These are phyloP conservation scores for Ceratoteleas bidentatus DNA, from an alignment of 1,140 invertebrate species.

Conservation along the genomic window DNA sequence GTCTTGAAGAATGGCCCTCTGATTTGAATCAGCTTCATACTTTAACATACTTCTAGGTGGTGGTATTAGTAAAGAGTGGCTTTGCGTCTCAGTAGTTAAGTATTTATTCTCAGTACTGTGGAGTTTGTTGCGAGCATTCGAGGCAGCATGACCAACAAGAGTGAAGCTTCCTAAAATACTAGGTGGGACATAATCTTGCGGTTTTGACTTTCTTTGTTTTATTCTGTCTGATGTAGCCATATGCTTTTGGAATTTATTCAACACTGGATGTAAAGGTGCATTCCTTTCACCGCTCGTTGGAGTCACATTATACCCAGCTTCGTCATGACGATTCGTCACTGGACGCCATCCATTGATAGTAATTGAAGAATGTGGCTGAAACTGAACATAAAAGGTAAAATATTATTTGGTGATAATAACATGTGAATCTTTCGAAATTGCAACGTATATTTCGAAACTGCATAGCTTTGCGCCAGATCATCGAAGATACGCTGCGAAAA, in stretches of 20 bases:
- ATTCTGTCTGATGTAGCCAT: slow-evolving; percentile 72
- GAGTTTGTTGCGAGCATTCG: slow-evolving; percentile 72
- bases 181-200: slow-evolving; percentile 75
- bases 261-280: slow-evolving; percentile 70
- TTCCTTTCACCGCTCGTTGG: slow-evolving; percentile 69
- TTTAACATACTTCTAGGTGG: slow-evolving; percentile 74
- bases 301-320: slow-evolving; percentile 71
- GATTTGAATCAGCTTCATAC: slow-evolving; percentile 72
- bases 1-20: slow-evolving; percentile 71
- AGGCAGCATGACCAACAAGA: slow-evolving; percentile 76
- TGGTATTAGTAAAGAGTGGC: slow-evolving; percentile 77
- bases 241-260: slow-evolving; percentile 76
- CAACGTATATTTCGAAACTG: too few species aligned
- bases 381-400: slow-evolving; percentile 28
- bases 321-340: slow-evolving; percentile 72
- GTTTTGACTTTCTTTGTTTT: slow-evolving; percentile 69
- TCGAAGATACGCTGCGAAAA: too few species aligned
- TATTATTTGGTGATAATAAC: too few species aligned
- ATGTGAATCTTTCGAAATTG: too few species aligned
- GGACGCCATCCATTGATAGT: slow-evolving; percentile 77
- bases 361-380: slow-evolving; percentile 72
- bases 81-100: slow-evolving; percentile 70
- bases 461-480: too few species aligned
- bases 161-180: slow-evolving; percentile 80
- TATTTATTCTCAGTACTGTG: slow-evolving; percentile 65